Percentiles rank a stretch among this genome's conserved stretches.
Evolutionary conservation across 2,113 vertebrate species (phyloP).

Genomic region (Malaclemys terrapin): DNA sequence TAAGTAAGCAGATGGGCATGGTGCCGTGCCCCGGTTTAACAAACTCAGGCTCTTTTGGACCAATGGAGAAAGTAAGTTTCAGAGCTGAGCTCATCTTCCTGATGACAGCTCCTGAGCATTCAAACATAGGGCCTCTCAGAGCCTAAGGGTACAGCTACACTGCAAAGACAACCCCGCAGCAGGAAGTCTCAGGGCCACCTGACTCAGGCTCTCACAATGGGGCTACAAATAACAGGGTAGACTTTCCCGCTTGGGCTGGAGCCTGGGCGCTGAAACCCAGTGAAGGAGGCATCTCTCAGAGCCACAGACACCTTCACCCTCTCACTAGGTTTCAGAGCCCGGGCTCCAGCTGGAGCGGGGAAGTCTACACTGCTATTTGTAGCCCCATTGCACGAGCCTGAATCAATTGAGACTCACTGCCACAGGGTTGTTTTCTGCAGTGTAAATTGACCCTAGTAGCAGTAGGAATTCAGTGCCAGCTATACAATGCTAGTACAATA

Average conservation of each 20-base stretch:
- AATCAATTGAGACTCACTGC: neutral
- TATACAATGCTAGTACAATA: fast-evolving
- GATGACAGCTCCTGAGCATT: neutral
- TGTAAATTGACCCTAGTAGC: neutral
- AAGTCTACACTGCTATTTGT: neutral
- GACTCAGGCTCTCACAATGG: neutral
- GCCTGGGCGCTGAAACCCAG: neutral
- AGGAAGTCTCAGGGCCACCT: neutral
- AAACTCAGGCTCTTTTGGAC: neutral
- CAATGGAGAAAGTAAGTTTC: neutral
- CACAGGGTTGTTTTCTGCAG: neutral
- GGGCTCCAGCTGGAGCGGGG: neutral
- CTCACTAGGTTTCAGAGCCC: neutral
- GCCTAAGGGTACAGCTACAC: neutral
- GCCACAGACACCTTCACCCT: no score
- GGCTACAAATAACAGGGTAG: neutral
- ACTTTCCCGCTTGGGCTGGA: neutral
- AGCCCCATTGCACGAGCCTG: neutral
- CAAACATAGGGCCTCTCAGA: neutral
- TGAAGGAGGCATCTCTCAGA: neutral
- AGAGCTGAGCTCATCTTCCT: neutral
- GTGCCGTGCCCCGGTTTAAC: neutral
- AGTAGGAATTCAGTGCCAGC: neutral
- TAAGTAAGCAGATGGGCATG: neutral
- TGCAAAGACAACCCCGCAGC: neutral